A percentile compares a stretch with the other conserved stretches of the same genome.
Evolutionary conservation across 2,888 invertebrate genomes (phyloP).

Genomic region (Leucoma salicis): DNA sequence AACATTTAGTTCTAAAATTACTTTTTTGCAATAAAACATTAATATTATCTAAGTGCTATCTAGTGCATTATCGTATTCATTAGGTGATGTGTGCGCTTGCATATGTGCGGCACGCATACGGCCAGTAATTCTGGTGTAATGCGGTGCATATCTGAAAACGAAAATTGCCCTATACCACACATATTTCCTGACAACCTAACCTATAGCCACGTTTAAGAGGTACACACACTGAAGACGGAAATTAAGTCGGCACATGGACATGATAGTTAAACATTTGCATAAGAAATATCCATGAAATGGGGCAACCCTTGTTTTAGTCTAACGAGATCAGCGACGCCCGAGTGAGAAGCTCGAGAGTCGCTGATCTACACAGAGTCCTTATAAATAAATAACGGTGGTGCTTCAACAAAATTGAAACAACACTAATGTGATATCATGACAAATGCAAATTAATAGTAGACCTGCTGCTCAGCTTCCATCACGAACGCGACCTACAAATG

Average conservation of each 20-base stretch:
- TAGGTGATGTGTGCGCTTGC: conserved; percentile 82
- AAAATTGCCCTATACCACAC: conserved; percentile 83
- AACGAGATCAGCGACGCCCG: conserved; percentile 56
- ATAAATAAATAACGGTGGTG: conserved; percentile 53
- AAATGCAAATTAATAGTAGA: conserved; percentile 54
- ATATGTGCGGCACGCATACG: conserved; percentile 82
- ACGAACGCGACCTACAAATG: conserved; percentile 66
- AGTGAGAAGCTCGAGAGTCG: conserved; percentile 42
- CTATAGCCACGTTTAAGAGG: conserved; percentile 61
- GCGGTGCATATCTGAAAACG: conserved; percentile 82
- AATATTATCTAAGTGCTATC: conserved; percentile 79
- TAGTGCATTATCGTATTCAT: conserved; percentile 76
- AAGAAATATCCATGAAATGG: conserved; percentile 81
- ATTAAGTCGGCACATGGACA: conserved; percentile 78
- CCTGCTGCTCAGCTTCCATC: conserved; percentile 51
- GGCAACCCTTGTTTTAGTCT: conserved; percentile 81
- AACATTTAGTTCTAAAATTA: conserved; percentile 75
- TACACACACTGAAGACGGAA: conserved; percentile 76
- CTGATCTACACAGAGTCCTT: conserved; percentile 51
- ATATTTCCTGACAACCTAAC: conserved; percentile 75
- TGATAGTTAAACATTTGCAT: conserved; percentile 74
- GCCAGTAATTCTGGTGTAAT: conserved; percentile 83
- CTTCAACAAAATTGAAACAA: conserved; percentile 44
- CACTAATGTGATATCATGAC: conserved; percentile 53
- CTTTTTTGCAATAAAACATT: conserved; percentile 63